These are phyloP conservation scores for Choristoneura fumiferana DNA, from an alignment of 1,140 invertebrate genomes.

Conservation along the genomic window DNA sequence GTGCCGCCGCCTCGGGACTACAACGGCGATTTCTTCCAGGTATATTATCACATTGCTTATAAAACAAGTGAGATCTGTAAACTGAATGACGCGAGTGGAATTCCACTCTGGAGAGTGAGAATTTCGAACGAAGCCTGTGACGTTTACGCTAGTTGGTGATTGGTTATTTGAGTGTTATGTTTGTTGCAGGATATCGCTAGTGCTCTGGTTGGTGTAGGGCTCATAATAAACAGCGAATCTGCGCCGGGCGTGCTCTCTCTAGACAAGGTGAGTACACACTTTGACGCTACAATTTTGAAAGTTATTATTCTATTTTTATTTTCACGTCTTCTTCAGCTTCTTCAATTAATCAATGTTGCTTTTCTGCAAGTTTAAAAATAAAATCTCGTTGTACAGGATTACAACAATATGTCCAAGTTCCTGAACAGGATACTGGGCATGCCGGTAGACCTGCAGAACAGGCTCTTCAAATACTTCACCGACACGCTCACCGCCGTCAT, in stretches of 20 bases:
- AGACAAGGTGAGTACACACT: constrained; percentile 87
- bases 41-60: background rate
- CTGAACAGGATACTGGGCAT: constrained; percentile 98
- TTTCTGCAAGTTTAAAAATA: no score
- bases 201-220: constrained; percentile 94
- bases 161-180: background rate
- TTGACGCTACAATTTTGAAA: no score
- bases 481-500: constrained; percentile 94
- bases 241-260: constrained; percentile 88
- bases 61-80: no score
- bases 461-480: constrained; percentile 98
- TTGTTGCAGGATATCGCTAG: constrained; percentile 85
- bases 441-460: constrained; percentile 97
- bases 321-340: no score
- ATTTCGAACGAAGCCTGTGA: no score
- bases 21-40: constrained; percentile 94
- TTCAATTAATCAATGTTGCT: no score
- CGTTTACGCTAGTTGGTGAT: no score
- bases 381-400: no score
- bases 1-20: constrained; percentile 95
- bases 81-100: no score
- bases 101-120: no score
- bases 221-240: constrained; percentile 91
- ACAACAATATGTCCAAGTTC: constrained; percentile 99
- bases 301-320: no score